Percentiles rank a stretch among this genome's conserved stretches.
Evolutionary conservation across 1,140 invertebrate species (phyloP).

Genomic region (Drosophila repletoides): DNA sequence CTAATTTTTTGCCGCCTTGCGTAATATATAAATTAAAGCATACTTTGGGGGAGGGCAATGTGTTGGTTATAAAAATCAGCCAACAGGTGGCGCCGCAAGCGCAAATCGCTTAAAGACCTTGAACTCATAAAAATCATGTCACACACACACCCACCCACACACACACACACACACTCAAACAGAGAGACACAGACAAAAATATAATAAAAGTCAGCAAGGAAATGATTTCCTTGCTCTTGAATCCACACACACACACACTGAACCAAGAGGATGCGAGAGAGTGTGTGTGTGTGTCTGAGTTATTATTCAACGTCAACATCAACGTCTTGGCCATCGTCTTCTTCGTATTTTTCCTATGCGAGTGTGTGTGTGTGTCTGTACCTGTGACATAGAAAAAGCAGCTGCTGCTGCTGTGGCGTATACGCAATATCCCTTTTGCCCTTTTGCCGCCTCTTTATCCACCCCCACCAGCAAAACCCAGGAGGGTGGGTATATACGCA

Average conservation of each 20-base stretch:
- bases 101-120: slow-evolving; percentile 67
- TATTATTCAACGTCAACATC: slow-evolving; percentile 76
- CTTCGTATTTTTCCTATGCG: slow-evolving; percentile 11
- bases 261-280: too few species aligned
- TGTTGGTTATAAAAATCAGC: slow-evolving; percentile 23
- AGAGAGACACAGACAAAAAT: slow-evolving; percentile 46
- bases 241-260: slow-evolving; percentile 27
- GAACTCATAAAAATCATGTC: slow-evolving; percentile 81
- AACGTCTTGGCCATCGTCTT: slow-evolving; percentile 50
- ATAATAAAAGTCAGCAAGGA: slow-evolving; percentile 73
- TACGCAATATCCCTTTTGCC: slow-evolving; percentile 52
- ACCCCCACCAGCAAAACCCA: background rate
- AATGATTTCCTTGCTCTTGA: slow-evolving; percentile 74
- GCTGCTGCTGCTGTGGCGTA: slow-evolving; percentile 44
- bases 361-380: slow-evolving; percentile 31
- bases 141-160: slow-evolving; percentile 43
- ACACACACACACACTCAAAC: slow-evolving; percentile 21
- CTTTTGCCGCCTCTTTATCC: background rate
- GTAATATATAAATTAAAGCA: slow-evolving; percentile 46
- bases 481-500: slow-evolving; percentile 21
- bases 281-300: slow-evolving; percentile 43
- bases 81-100: slow-evolving; percentile 63
- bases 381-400: slow-evolving; percentile 45
- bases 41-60: slow-evolving; percentile 7
- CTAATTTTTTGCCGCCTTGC: background rate